Evolutionary conservation across 2,113 vertebrate species (phyloP), one percentile per base, ranked within the genome.

Genomic region (Callospermophilus lateralis): DNA sequence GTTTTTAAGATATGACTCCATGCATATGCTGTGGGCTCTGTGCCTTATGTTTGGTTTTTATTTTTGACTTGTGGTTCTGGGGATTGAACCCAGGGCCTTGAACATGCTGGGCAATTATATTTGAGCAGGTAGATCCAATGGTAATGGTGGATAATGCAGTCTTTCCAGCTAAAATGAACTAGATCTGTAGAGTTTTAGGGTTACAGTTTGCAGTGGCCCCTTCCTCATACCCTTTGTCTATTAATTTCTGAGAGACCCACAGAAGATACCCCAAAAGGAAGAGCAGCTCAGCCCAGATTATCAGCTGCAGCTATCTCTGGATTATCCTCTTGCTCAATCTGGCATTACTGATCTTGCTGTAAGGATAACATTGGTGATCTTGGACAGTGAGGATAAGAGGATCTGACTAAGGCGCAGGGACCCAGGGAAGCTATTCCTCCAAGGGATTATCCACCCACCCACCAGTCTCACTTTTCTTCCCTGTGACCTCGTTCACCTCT

Each of bases 181-280:
- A 24, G 16, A 53, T 8, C 51, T 53, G 39, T 73, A 58, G 45
- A 24, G 34, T 26, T 63, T 26, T 13, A 74, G 85, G 51, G 12
- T 51, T 65, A 53, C 55, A 22, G 34, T 89, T 61, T 84, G 76
- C 65, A 94, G 72, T 70, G 26, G 16, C 32, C 8, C 48, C n/a
- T 0, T 0, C 83, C n/a, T 68, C 15, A 73, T 45, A 63, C 0
- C 0, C 39, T 95, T 51, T 97, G 42, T 77, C 73, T 55, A n/a
- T 0, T 96, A 99, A 99, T 99, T 98, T 0, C 99, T 99, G 99
- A 99, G 98, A 97, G 99, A 99, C 98, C 98, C 99, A 98, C 99
- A 99, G 98, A 99, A 99, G 96, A 99, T 99, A 99, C n/a, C 99
- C 98, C 0, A 99, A 99, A 94, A 99, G 99, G 99, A 99, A 99